Conservation (phyloP, 2,113 vertebrate genomes). For the Sylvicapra grimmia region DNA sequence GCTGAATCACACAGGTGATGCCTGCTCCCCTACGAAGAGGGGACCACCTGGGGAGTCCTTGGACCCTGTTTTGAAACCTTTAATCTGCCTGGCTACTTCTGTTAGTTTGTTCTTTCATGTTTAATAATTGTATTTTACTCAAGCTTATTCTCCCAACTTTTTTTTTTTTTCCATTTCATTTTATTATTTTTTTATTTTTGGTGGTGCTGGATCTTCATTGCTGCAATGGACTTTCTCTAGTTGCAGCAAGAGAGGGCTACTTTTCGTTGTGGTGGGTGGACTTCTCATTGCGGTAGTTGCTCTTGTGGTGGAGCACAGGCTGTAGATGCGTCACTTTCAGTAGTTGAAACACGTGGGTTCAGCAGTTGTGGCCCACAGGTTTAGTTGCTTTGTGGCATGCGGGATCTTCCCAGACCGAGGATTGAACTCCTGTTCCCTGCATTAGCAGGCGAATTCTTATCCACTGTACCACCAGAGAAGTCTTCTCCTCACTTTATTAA, state of each 20-base stretch:
- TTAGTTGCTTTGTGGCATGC: neutral
- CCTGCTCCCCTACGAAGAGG: neutral
- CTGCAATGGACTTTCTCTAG: neutral
- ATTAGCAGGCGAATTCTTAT: neutral
- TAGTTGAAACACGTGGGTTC: neutral
- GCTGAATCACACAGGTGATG: neutral
- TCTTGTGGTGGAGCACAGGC: neutral
- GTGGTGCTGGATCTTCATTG: neutral
- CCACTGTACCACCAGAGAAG: neutral
- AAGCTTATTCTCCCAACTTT: neutral
- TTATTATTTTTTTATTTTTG: neutral
- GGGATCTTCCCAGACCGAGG: neutral
- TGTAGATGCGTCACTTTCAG: fast-evolving
- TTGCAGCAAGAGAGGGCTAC: neutral
- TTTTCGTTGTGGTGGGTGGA: neutral
- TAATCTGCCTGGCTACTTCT: neutral
- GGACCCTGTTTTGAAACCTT: neutral
- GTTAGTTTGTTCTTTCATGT: neutral
- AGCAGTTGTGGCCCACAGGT: neutral
- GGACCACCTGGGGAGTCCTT: neutral
- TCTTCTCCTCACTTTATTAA: neutral
- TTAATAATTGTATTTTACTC: neutral
- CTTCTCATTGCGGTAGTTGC: neutral
- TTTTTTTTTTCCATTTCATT: neutral
- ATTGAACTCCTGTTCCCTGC: neutral